Percentiles rank a stretch among this genome's conserved stretches.
phyloP scores from a whole-genome alignment of 2,797 vertebrate species.

The Danio albolineatus region DNA sequence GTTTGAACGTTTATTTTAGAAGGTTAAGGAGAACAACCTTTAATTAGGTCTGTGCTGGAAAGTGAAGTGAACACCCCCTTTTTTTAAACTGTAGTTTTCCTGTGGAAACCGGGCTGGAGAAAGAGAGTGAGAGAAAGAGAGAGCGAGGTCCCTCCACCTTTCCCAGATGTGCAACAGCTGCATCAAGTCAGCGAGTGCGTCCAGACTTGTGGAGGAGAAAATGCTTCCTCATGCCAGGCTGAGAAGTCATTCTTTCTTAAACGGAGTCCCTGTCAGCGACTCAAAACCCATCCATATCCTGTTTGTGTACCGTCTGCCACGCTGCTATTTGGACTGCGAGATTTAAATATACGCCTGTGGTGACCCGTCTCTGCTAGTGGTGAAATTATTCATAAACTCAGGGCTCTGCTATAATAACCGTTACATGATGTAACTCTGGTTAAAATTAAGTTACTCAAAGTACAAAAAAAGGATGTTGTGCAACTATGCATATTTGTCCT shows the following conservation, averaged over 20 bases:
- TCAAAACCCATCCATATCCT: constrained; percentile 53
- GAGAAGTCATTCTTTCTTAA: constrained; percentile 55
- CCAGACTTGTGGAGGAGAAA: constrained; percentile 48
- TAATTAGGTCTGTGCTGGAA: constrained; percentile 56
- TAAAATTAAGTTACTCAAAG: constrained; percentile 57
- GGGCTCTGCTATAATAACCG: constrained; percentile 42
- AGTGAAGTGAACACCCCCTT: constrained; percentile 52
- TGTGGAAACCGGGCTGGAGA: constrained; percentile 44
- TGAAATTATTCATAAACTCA: constrained; percentile 40
- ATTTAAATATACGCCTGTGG: constrained; percentile 47
- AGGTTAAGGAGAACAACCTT: constrained; percentile 50
- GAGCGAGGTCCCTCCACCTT: constrained; percentile 36
- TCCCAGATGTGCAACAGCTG: constrained; percentile 69
- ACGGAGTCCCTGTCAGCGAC: constrained; percentile 49
- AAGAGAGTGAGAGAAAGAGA: constrained; percentile 11
- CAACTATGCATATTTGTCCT: constrained; percentile 60
- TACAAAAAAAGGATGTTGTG: constrained; percentile 2
- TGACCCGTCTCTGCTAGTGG: constrained; percentile 38
- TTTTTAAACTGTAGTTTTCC: constrained; percentile 49
- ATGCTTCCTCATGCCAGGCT: constrained; percentile 55
- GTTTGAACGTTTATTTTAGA: constrained; percentile 55
- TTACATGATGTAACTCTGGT: constrained; percentile 57
- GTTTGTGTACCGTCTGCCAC: constrained; percentile 45
- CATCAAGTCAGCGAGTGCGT: constrained; percentile 53
- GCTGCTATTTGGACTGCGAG: constrained; percentile 34